Conservation (phyloP, 2,797 vertebrate genomes). For the Sorex maritimensis region DNA sequence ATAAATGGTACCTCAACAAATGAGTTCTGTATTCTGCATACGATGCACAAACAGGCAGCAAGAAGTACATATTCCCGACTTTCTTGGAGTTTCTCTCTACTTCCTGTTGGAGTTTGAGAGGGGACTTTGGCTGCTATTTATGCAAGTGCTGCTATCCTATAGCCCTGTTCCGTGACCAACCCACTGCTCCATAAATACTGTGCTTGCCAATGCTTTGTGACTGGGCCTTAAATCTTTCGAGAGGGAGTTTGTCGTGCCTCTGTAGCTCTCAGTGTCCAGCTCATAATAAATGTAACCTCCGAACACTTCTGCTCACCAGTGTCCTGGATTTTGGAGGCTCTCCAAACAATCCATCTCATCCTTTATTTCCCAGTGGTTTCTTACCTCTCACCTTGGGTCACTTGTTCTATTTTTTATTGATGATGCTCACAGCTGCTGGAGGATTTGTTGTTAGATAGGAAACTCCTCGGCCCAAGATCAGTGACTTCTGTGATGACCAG, state of each 20-base stretch:
- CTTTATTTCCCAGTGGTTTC: background rate
- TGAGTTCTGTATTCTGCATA: background rate
- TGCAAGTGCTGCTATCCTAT: background rate
- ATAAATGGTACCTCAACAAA: background rate
- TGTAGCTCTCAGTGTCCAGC: background rate
- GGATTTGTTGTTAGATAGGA: background rate
- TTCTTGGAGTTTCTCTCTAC: background rate
- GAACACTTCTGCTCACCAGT: background rate
- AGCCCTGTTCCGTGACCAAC: background rate
- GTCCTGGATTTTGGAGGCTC: background rate
- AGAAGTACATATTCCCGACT: background rate
- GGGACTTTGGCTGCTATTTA: background rate
- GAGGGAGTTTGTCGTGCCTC: background rate
- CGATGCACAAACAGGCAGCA: background rate
- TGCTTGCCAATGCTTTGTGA: background rate
- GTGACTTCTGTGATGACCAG: background rate
- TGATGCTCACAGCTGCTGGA: background rate
- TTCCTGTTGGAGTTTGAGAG: slow-evolving; percentile 19
- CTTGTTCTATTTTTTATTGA: slow-evolving; percentile 5
- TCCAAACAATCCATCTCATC: background rate
- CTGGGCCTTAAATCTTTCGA: slow-evolving; percentile 40
- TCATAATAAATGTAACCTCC: background rate
- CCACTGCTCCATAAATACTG: slow-evolving; percentile 34
- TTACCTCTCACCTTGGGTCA: background rate
- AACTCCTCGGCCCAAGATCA: background rate